These are phyloP conservation scores for Holothuria glaberrima DNA, from an alignment of 35 echinoderm and acorn worm species.

Conservation along the genomic window DNA sequence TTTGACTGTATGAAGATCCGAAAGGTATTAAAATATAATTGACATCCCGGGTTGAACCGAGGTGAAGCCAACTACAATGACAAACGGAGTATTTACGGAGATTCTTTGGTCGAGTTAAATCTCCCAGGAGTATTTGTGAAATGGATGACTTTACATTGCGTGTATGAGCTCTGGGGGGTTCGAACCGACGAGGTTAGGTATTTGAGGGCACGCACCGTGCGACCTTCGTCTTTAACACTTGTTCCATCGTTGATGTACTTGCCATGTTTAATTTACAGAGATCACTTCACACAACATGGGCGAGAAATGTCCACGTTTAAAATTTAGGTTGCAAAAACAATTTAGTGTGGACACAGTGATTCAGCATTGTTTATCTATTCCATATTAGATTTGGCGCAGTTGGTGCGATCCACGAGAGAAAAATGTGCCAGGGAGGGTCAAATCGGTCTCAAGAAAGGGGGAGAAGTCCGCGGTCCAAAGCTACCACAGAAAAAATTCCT, in stretches of 20 bases:
- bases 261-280: constrained; percentile 14
- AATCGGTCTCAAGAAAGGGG: no score
- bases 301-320: neutral
- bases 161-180: neutral
- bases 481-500: no score
- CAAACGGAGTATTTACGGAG: neutral
- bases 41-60: neutral
- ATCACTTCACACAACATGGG: neutral
- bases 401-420: no score
- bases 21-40: neutral
- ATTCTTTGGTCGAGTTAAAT: neutral
- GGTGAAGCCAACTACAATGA: neutral
- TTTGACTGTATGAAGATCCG: no score
- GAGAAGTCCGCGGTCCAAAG: no score
- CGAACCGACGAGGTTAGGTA: neutral
- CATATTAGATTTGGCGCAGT: no score
- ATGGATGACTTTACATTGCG: neutral
- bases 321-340: no score
- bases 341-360: no score
- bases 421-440: no score
- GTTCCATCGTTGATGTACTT: neutral
- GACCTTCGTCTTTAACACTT: constrained; percentile 8
- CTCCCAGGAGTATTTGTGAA: no score
- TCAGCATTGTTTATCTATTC: no score
- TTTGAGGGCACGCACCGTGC: constrained; percentile 13